A percentile compares a stretch with the other conserved stretches of the same genome.
Evolutionary conservation across 2,113 vertebrate genomes (phyloP).

Genomic region (Gambusia holbrooki): DNA sequence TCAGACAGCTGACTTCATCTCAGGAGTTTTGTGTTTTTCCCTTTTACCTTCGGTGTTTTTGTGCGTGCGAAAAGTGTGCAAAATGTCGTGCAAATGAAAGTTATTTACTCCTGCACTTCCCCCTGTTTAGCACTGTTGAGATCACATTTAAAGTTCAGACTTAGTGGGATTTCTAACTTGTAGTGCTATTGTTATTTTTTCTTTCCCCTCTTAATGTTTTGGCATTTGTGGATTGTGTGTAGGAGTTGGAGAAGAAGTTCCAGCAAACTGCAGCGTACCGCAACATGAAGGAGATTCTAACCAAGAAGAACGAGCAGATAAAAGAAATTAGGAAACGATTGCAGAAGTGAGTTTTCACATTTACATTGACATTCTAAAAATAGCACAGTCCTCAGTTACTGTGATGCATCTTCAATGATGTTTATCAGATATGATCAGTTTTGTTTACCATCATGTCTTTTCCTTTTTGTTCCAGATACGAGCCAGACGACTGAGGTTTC

Average conservation of each 20-base stretch:
- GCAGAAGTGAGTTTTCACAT: slow-evolving; percentile 81
- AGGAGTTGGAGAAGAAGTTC: slow-evolving; percentile 97
- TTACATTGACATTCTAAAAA: neutral
- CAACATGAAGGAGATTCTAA: slow-evolving; percentile 97
- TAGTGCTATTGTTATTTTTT: neutral
- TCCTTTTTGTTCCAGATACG: slow-evolving; percentile 73
- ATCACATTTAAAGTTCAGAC: neutral
- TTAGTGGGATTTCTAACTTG: neutral
- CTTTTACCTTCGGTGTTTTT: neutral
- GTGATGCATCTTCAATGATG: neutral
- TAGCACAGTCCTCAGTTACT: neutral
- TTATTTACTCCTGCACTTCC: neutral
- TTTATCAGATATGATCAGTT: neutral
- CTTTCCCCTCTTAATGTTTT: neutral
- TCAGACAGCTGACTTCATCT: slow-evolving; percentile 6
- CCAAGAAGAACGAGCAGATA: slow-evolving; percentile 96
- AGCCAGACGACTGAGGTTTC: slow-evolving; percentile 78
- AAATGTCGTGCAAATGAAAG: neutral
- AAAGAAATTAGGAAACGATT: slow-evolving; percentile 90
- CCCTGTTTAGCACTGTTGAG: neutral
- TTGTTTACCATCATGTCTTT: neutral
- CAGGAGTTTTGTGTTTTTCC: neutral
- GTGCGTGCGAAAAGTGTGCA: neutral
- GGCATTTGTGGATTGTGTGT: neutral
- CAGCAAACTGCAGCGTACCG: slow-evolving; percentile 95